phyloP scores from a whole-genome alignment of 2,113 vertebrate genomes.

The Orcinus orca region DNA sequence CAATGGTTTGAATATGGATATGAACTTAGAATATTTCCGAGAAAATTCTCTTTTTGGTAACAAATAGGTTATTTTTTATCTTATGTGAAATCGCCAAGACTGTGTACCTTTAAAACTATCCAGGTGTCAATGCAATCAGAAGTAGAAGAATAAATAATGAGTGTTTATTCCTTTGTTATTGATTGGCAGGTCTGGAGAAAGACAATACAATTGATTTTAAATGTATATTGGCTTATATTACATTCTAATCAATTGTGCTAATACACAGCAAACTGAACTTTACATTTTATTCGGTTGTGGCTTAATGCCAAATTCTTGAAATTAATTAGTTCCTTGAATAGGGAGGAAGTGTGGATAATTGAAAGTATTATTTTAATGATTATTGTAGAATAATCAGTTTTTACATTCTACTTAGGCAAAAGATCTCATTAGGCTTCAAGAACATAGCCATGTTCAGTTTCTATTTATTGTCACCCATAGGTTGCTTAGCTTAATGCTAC shows the following conservation, averaged over 20 bases:
- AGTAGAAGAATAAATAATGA: not conserved
- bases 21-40: not conserved
- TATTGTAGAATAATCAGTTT: not conserved
- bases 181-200: not conserved
- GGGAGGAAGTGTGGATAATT: not conserved
- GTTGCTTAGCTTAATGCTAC: not conserved
- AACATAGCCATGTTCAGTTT: not conserved
- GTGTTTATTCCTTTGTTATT: not conserved
- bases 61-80: not conserved
- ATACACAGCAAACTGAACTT: not conserved
- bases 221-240: not conserved
- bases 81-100: not conserved
- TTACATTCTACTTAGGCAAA: not conserved
- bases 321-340: not conserved
- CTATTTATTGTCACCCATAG: not conserved
- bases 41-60: not conserved
- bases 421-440: not conserved
- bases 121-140: not conserved
- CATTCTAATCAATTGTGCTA: not conserved
- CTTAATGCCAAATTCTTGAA: not conserved
- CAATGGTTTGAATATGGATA: not conserved
- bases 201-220: not conserved
- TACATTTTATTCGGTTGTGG: not conserved
- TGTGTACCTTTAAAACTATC: not conserved
- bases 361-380: not conserved